Conservation (phyloP, 1,140 invertebrate species). For the Brachionus asplanchnoidis region DNA sequence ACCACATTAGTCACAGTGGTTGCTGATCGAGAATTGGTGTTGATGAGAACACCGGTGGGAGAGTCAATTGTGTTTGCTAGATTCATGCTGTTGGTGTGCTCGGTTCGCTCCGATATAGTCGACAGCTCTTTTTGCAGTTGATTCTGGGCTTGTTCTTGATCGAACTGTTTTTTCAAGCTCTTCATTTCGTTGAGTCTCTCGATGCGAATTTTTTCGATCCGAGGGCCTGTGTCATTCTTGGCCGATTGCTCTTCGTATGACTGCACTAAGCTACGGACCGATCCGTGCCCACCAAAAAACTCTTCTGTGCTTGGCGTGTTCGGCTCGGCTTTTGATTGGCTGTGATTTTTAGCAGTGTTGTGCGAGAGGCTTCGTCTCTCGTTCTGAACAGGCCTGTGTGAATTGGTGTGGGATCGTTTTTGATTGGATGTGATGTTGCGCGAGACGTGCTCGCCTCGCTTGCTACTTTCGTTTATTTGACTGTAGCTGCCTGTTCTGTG, state of each 20-base stretch:
- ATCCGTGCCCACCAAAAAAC: constrained; percentile 21
- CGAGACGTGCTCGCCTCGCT: neutral
- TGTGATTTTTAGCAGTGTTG: neutral
- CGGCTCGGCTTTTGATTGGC: neutral
- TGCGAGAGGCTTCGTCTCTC: neutral
- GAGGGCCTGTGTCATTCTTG: neutral
- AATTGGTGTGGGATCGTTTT: neutral
- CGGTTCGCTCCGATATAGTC: constrained; percentile 38
- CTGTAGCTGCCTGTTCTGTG: neutral
- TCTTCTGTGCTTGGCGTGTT: neutral
- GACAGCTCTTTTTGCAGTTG: constrained; percentile 25
- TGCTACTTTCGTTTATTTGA: neutral
- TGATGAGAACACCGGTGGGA: neutral
- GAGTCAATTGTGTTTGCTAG: neutral
- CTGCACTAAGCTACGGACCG: constrained; percentile 17
- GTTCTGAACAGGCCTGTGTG: neutral
- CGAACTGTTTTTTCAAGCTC: neutral
- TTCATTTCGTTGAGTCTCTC: constrained; percentile 12
- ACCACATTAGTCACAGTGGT: constrained; percentile 13
- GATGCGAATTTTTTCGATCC: neutral
- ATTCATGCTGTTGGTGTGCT: neutral
- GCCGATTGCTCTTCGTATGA: constrained; percentile 31
- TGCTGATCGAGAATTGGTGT: neutral
- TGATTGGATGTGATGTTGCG: neutral
- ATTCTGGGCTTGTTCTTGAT: neutral